Percentiles rank a stretch among this genome's conserved stretches.
These are phyloP conservation scores for Chascanopsetta lugubris DNA, from an alignment of 2,113 vertebrate species.

Conservation along the genomic window DNA sequence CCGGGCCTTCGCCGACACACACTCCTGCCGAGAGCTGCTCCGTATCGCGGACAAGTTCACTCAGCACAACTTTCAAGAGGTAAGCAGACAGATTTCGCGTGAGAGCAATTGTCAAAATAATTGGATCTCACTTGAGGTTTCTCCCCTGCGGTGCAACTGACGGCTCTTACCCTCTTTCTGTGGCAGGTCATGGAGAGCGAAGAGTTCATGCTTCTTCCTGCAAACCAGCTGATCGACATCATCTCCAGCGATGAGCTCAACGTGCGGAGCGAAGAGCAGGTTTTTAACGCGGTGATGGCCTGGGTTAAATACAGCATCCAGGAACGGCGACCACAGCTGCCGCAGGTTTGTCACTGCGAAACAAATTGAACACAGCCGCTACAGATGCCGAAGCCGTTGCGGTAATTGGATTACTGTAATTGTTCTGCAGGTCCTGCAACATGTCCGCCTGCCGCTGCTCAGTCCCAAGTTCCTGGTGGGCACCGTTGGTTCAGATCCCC, in stretches of 20 bases:
- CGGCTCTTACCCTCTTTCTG: slow-evolving; percentile 1
- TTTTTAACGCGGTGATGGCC: slow-evolving; percentile 98
- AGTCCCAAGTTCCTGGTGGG: slow-evolving; percentile 98
- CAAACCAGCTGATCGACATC: slow-evolving; percentile 98
- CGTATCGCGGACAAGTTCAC: slow-evolving; percentile 99
- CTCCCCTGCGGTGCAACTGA: neutral
- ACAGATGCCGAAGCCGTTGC: no score
- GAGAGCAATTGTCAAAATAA: neutral
- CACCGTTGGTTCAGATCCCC: slow-evolving; percentile 95
- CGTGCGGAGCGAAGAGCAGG: slow-evolving; percentile 97
- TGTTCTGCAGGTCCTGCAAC: slow-evolving; percentile 89
- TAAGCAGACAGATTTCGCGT: slow-evolving; percentile 10
- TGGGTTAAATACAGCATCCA: slow-evolving; percentile 99
- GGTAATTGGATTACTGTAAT: no score
- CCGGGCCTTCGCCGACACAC: slow-evolving; percentile 97
- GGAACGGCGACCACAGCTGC: slow-evolving; percentile 93
- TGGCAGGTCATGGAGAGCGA: slow-evolving; percentile 98
- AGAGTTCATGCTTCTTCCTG: slow-evolving; percentile 98
- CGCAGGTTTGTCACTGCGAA: slow-evolving; percentile 84
- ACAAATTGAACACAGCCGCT: neutral
- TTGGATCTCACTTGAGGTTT: rapidly evolving
- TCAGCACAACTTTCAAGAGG: slow-evolving; percentile 99
- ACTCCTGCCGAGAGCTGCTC: slow-evolving; percentile 95
- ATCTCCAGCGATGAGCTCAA: slow-evolving; percentile 99
- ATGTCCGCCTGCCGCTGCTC: slow-evolving; percentile 93